phyloP scores from a whole-genome alignment of 2,888 invertebrate genomes.

The Drosophila nigricruria region DNA sequence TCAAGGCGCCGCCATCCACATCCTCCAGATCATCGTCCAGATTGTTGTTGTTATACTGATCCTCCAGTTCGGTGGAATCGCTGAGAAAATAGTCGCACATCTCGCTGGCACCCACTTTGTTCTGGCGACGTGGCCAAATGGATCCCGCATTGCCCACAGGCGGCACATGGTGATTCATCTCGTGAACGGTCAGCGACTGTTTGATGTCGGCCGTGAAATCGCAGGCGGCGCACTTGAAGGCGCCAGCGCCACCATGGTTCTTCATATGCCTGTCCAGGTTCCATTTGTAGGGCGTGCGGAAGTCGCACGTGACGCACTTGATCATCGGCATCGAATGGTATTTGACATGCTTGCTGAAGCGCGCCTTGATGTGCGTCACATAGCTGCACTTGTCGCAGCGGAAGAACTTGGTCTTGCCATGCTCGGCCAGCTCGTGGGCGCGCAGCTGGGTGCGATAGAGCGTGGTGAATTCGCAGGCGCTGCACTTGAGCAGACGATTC shows the following conservation, averaged over 20 bases:
- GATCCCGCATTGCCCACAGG: constrained; percentile 89
- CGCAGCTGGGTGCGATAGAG: constrained; percentile 88
- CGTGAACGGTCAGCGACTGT: constrained; percentile 95
- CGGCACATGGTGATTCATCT: constrained; percentile 95
- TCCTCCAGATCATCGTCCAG: constrained; percentile 83
- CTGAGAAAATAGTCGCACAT: constrained; percentile 84
- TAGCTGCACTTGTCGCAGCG: constrained; percentile 96
- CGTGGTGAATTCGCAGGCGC: constrained; percentile 89
- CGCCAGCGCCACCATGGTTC: constrained; percentile 94
- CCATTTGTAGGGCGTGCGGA: constrained; percentile 96
- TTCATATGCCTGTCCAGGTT: constrained; percentile 97
- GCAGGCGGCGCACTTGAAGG: constrained; percentile 93
- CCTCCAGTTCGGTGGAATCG: constrained; percentile 82
- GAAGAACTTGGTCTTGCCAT: constrained; percentile 91
- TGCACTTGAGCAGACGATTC: constrained; percentile 86
- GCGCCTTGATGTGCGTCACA: constrained; percentile 94
- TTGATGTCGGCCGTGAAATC: constrained; percentile 96
- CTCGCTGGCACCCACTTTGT: constrained; percentile 90
- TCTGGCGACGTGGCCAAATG: constrained; percentile 88
- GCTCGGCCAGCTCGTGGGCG: constrained; percentile 91
- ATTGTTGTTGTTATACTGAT: constrained; percentile 84
- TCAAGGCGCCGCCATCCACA: constrained; percentile 54
- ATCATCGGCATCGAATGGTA: constrained; percentile 98
- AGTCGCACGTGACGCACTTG: constrained; percentile 96
- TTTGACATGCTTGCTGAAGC: constrained; percentile 96